Evolutionary conservation across 2,113 vertebrate genomes (phyloP), one percentile per base, ranked within the genome.

Genomic region (Thryonomys swinderianus): DNA sequence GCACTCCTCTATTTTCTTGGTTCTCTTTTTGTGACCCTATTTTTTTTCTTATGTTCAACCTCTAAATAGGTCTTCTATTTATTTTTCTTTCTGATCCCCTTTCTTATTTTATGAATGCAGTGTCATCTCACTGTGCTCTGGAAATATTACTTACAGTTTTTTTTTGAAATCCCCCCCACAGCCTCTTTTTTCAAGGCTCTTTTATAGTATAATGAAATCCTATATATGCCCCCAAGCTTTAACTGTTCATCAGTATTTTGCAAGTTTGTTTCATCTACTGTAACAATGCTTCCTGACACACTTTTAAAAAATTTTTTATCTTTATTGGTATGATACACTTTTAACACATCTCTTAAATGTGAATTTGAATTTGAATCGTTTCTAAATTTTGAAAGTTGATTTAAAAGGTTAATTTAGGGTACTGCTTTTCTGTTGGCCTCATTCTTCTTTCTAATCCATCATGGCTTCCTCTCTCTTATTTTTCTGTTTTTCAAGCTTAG

Each of bases 311-410:
- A n/a, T n/a, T n/a, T n/a, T n/a, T n/a, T n/a, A n/a, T n/a, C n/a
- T n/a, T n/a, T n/a, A n/a, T n/a, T n/a, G n/a, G n/a, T n/a, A n/a
- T 48, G n/a, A 64, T 45, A 34, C n/a, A 32, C 71, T 88, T 78
- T 96, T 83, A 96, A 51, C 59, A 37, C 4, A 67, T n/a, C 7
- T 57, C 69, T 85, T 90, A 23, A 16, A 76, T 74, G 84, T 84
- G 34, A 55, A 42, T 84, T 79, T 30, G 32, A 45, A 3, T 85
- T 85, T 85, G 53, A 85, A 34, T 37, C 30, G 23, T 79, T 45
- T 73, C 61, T 85, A 42, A 69, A 48, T 71, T 62, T 88, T 62
- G 40, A 27, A 42, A 42, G 42, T 27, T 42, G 69, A 73, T 73
- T 73, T 42, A 25, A 21, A 67, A 16, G 51, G 16, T 17, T 53